Conservation (phyloP, 2,888 invertebrate genomes). For the Hemithea aestivaria region DNA sequence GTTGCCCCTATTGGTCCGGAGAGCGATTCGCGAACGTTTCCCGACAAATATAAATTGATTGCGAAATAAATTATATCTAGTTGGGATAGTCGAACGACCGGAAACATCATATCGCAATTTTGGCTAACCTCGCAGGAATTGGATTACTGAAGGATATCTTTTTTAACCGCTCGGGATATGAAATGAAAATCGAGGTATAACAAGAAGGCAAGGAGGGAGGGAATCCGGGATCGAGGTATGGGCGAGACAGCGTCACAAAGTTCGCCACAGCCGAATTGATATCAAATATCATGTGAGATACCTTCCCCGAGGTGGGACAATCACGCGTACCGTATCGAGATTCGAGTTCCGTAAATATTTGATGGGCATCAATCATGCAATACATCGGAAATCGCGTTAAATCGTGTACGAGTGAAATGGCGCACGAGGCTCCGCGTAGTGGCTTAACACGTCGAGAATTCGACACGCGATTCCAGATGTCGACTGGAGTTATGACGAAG, state of each 20-base stretch:
- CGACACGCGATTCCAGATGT: slow-evolving; percentile 15
- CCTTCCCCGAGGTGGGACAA: slow-evolving; percentile 6
- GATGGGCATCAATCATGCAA: slow-evolving; percentile 39
- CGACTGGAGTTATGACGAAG: slow-evolving; percentile 15
- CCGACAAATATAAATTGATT: slow-evolving; percentile 28
- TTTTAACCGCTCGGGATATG: no score
- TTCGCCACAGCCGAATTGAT: slow-evolving; percentile 15
- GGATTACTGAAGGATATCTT: no score
- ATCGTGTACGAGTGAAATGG: slow-evolving; percentile 1
- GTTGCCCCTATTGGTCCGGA: slow-evolving; percentile 26
- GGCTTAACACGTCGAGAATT: slow-evolving; percentile 4
- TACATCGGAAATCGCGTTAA: slow-evolving; percentile 36
- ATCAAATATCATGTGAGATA: slow-evolving; percentile 8
- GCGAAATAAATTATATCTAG: slow-evolving; percentile 22
- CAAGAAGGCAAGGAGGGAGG: no score
- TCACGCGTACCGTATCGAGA: slow-evolving; percentile 8
- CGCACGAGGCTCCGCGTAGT: slow-evolving; percentile 1
- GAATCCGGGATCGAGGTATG: slow-evolving; percentile 1
- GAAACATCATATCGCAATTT: neutral
- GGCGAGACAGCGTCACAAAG: slow-evolving; percentile 15
- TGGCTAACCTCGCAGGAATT: no score
- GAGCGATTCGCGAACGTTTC: slow-evolving; percentile 9
- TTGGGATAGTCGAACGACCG: slow-evolving; percentile 2
- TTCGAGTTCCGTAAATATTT: slow-evolving; percentile 32
- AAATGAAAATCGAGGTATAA: no score